Evolutionary conservation across 2,113 vertebrate species (phyloP), one percentile per base, ranked within the genome.

Genomic region (Monopterus albus): DNA sequence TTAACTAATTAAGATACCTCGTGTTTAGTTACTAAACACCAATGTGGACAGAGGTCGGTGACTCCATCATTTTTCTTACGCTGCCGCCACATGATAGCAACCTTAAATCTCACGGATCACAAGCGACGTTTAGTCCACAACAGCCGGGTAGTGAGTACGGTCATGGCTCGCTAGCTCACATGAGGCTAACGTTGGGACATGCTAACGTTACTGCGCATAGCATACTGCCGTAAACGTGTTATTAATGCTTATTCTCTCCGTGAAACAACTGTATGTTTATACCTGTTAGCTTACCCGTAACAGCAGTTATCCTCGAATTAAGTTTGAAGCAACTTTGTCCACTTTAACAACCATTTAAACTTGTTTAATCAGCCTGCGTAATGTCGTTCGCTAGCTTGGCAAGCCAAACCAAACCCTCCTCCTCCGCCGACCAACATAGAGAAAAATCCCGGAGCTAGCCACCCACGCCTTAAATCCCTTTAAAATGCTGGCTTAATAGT

Each of bases 381-480:
- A 64, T 17, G 73, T 36, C 72, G 75, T 31, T 81, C 63, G 84
- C 76, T 88, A 89, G 88, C 85, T 75, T 80, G 78, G 51, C 52
- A 39, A 83, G 73, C 85, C 69, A 28, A 49, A 73, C 50, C 84
- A 81, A 80, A 83, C 70, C 86, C 85, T 82, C 79, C 87, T 87
- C 75, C 86, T 81, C 72, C 78, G 39, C 38, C 72, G 39, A 78
- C 75, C 66, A 65, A 81, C 78, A 76, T 63, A 65, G 45, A 80
- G 57, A 77, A 66, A 79, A 88, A 79, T 17, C 78, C 72, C 78
- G 62, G 18, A 49, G 79, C 84, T 69, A 76, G 64, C 80, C 85
- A 79, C 87, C 89, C 85, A 89, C 86, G 89, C 81, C 85, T 82
- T 78, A 20, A 63, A 62, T 81, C 84, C 67, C 65, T 83, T 88